phyloP scores from a whole-genome alignment of 2,888 invertebrate genomes.

The Pollenia labialis region DNA sequence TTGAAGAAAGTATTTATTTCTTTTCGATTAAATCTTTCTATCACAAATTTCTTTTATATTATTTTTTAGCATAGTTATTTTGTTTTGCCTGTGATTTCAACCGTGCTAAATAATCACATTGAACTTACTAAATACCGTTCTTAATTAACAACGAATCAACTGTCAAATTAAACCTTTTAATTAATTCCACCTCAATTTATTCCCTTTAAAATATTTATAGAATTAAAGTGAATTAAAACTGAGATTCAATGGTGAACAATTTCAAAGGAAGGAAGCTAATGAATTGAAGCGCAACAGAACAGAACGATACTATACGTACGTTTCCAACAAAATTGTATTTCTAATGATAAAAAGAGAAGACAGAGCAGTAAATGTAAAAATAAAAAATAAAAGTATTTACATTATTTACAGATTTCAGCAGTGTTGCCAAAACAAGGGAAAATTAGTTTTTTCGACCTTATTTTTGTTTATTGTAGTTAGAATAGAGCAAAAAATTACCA shows the following conservation, averaged over 20 bases:
- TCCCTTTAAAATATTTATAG: slow-evolving; percentile 17
- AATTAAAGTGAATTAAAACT: not conserved
- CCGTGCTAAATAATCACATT: not conserved
- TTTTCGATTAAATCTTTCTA: too few species aligned
- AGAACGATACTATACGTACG: not conserved
- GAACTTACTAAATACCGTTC: not conserved
- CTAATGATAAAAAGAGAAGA: too few species aligned
- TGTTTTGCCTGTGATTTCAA: too few species aligned
- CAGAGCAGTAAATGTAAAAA: too few species aligned
- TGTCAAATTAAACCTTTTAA: not conserved
- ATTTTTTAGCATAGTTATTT: not conserved
- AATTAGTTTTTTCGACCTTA: too few species aligned
- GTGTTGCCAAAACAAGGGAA: too few species aligned
- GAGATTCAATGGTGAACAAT: not conserved
- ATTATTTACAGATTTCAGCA: too few species aligned
- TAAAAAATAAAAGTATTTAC: too few species aligned
- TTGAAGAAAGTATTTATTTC: too few species aligned
- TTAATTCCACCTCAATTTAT: slow-evolving; percentile 11
- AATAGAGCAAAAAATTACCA: too few species aligned
- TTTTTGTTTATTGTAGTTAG: too few species aligned
- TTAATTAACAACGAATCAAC: not conserved
- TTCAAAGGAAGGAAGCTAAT: slow-evolving; percentile 1
- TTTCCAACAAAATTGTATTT: too few species aligned
- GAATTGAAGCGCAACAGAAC: not conserved
- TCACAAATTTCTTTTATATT: not conserved